Evolutionary conservation across 2,797 vertebrate genomes (phyloP).

Genomic region (Phylloscopus collybita): DNA sequence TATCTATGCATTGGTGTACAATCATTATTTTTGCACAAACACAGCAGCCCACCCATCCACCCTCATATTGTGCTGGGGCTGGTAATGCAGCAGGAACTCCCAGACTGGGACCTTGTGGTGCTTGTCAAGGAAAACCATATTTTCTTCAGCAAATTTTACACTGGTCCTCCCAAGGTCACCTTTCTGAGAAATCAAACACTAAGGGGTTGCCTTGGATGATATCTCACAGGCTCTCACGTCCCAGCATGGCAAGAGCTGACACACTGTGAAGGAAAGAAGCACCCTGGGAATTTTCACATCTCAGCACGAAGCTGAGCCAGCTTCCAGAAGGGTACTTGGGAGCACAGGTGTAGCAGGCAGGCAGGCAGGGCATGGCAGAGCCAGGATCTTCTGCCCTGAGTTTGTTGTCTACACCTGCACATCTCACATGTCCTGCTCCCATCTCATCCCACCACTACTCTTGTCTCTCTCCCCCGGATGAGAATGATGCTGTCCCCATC

Average conservation of each 20-base stretch:
- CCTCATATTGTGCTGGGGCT: not conserved
- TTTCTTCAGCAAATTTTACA: not conserved
- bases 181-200: slow-evolving; percentile 26
- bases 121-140: slow-evolving; percentile 11
- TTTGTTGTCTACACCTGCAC: not conserved
- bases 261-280: not conserved
- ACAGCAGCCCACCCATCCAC: not conserved
- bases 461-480: not conserved
- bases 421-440: not conserved
- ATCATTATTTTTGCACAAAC: not conserved
- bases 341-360: not conserved
- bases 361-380: not conserved
- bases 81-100: not conserved
- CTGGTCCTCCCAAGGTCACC: not conserved
- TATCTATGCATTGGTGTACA: not conserved
- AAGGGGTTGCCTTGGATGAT: not conserved
- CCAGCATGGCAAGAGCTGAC: not conserved
- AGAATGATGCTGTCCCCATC: not conserved
- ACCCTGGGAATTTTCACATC: not conserved
- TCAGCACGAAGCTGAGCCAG: not conserved
- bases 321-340: not conserved
- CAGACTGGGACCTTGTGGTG: not conserved
- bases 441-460: not conserved
- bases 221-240: not conserved
- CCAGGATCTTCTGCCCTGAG: not conserved